These are phyloP conservation scores for Phrynocephalus guinanensis DNA, from an alignment of 2,797 vertebrate species.

Conservation along the genomic window DNA sequence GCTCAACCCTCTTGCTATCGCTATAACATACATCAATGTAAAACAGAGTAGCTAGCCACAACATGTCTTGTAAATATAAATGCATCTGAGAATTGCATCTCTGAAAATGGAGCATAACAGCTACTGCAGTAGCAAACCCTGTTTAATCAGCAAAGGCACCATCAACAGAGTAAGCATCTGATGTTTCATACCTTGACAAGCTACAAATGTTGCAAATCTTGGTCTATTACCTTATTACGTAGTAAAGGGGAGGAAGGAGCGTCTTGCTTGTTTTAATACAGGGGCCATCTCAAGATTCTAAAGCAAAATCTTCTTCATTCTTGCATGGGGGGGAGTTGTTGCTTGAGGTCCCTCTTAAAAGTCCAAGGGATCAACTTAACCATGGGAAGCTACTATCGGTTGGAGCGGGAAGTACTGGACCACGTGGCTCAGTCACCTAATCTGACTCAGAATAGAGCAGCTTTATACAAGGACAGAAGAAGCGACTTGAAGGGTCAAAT, in stretches of 20 bases:
- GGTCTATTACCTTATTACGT: neutral
- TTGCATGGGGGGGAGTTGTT: too few species aligned
- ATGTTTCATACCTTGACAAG: constrained; percentile 19
- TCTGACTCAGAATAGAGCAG: neutral
- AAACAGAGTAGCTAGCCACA: constrained; percentile 64
- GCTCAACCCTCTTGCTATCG: constrained; percentile 5
- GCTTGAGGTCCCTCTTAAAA: too few species aligned
- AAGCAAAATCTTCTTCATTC: neutral
- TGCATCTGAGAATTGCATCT: neutral
- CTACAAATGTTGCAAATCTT: constrained; percentile 16
- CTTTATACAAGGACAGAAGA: neutral
- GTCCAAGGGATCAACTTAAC: neutral
- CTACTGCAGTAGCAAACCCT: neutral
- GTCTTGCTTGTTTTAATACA: neutral
- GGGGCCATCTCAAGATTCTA: neutral
- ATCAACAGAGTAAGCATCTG: neutral
- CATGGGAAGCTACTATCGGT: neutral
- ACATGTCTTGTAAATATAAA: constrained; percentile 52
- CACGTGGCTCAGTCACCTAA: too few species aligned
- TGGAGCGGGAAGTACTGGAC: neutral
- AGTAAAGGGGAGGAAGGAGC: neutral
- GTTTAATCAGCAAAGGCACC: constrained; percentile 34
- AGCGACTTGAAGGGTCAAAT: neutral
- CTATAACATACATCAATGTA: constrained; percentile 54
- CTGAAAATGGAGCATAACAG: constrained; percentile 39